phyloP scores from a whole-genome alignment of 2,113 vertebrate species.

The Myiozetetes cayanensis region DNA sequence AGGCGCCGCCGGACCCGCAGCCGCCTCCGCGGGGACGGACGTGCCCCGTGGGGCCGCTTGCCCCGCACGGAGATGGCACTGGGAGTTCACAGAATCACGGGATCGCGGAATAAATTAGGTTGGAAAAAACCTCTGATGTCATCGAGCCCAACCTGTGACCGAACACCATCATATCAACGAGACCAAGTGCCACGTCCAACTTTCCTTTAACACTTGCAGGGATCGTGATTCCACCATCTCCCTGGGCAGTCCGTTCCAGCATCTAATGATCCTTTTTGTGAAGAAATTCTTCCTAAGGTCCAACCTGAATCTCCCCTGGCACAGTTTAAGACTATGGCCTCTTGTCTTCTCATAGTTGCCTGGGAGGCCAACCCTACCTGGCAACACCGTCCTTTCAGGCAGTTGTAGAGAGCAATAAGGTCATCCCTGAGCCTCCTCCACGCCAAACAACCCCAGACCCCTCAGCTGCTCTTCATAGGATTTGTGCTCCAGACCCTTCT shows the following conservation, averaged over 20 bases:
- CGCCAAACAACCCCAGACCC: no score
- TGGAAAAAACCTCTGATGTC: background rate
- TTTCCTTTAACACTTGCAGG: background rate
- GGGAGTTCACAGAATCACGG: rapidly evolving
- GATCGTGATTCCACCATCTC: background rate
- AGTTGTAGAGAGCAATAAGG: background rate
- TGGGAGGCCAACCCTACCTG: background rate
- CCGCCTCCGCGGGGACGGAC: no score
- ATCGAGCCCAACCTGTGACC: background rate
- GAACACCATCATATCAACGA: background rate
- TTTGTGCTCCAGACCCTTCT: background rate
- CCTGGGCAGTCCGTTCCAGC: background rate
- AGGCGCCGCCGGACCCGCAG: rapidly evolving
- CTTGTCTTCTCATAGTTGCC: background rate
- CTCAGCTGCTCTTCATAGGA: rapidly evolving
- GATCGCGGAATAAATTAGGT: rapidly evolving
- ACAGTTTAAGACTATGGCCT: no score
- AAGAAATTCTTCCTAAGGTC: background rate
- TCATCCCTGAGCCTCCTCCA: no score
- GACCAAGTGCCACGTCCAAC: background rate
- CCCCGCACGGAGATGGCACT: rapidly evolving
- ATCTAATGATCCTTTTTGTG: background rate
- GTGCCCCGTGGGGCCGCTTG: rapidly evolving
- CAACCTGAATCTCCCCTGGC: background rate
- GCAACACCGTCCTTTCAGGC: no score